A percentile compares a stretch with the other conserved stretches of the same genome.
phyloP scores from a whole-genome alignment of 2,888 invertebrate species.

The Cerceris ruficornis region DNA sequence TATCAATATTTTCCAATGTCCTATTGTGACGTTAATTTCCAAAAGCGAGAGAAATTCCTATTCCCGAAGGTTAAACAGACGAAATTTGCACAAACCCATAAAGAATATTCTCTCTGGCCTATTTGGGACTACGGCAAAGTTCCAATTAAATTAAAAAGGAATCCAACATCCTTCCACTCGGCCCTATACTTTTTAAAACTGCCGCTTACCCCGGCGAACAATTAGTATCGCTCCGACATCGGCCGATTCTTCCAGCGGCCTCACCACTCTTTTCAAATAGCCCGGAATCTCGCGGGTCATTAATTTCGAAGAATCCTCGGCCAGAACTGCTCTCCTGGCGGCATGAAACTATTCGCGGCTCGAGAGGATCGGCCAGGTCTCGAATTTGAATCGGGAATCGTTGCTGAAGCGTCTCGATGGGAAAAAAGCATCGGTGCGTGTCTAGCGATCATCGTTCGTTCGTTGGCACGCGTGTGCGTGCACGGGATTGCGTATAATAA shows the following conservation, averaged over 20 bases:
- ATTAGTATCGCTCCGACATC: slow-evolving; percentile 28
- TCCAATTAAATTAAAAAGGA: too few species aligned
- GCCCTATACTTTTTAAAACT: neutral
- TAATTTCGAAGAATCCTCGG: slow-evolving; percentile 68
- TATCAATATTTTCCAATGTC: too few species aligned
- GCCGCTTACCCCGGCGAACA: slow-evolving; percentile 30
- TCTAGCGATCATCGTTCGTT: slow-evolving; percentile 64
- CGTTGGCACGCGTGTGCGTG: slow-evolving; percentile 22
- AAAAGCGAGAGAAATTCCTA: too few species aligned
- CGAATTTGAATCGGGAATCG: slow-evolving; percentile 70
- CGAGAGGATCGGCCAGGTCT: slow-evolving; percentile 36
- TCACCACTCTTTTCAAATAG: slow-evolving; percentile 37
- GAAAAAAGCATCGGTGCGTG: slow-evolving; percentile 76
- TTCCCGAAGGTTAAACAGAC: too few species aligned
- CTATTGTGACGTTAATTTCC: too few species aligned
- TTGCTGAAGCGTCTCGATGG: slow-evolving; percentile 42
- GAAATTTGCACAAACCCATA: too few species aligned
- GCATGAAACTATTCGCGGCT: slow-evolving; percentile 29
- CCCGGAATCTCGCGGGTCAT: slow-evolving; percentile 66
- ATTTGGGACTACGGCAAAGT: too few species aligned
- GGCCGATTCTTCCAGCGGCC: slow-evolving; percentile 5
- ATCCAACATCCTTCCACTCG: too few species aligned
- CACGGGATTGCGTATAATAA: slow-evolving; percentile 9
- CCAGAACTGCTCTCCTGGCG: slow-evolving; percentile 21
- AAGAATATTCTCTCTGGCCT: too few species aligned